Conservation (phyloP, 1,140 invertebrate species). For the Camponotus vicinus region DNA sequence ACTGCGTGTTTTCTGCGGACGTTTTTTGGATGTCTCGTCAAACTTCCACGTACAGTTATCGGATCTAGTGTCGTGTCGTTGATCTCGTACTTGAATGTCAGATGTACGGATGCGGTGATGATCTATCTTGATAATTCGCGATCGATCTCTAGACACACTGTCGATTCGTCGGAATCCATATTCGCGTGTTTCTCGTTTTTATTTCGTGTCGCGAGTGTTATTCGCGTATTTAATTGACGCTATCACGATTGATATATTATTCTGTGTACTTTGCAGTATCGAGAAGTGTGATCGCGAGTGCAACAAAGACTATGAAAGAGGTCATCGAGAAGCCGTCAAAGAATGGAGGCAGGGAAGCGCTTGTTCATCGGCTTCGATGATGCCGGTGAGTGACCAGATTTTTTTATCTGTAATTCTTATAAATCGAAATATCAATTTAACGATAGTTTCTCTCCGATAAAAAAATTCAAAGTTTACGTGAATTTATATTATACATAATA, state of each 20-base stretch:
- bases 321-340: not conserved
- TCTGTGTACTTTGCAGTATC: not conserved
- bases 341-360: not conserved
- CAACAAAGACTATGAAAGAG: not conserved
- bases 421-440: not conserved
- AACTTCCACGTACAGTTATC: not conserved
- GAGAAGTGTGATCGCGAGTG: not conserved
- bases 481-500: no score
- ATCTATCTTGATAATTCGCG: no score
- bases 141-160: no score
- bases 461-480: no score
- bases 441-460: not conserved
- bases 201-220: not conserved
- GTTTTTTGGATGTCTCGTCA: no score
- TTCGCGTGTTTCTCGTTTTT: no score
- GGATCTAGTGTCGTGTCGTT: no score
- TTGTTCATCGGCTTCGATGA: not conserved
- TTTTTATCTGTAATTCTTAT: not conserved
- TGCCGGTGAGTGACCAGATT: not conserved
- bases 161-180: no score
- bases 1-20: no score
- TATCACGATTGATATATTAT: not conserved
- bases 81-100: no score
- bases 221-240: not conserved
- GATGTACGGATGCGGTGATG: no score